Conservation (phyloP, 2,888 invertebrate genomes). For the Eremobia ochroleuca region DNA sequence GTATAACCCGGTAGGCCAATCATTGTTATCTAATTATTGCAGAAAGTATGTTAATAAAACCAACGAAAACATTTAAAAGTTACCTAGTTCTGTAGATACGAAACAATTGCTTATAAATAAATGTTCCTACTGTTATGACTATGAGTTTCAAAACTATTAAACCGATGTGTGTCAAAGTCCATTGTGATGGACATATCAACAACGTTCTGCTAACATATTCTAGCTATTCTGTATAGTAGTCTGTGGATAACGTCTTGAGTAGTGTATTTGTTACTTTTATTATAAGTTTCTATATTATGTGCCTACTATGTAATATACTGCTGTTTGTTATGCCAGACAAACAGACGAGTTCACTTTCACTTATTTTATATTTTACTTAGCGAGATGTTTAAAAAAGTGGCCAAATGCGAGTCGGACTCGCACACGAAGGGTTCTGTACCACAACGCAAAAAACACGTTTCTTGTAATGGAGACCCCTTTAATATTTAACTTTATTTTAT, state of each 20-base stretch:
- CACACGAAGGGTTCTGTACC: too few species aligned
- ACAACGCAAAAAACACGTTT: too few species aligned
- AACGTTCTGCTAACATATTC: too few species aligned
- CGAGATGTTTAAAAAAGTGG: neutral
- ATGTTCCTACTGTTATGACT: neutral
- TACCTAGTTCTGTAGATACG: conserved; percentile 23
- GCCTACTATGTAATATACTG: too few species aligned
- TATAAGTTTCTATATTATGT: too few species aligned
- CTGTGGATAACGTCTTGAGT: too few species aligned
- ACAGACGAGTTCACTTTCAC: neutral
- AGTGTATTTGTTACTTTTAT: too few species aligned
- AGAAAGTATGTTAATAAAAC: conserved; percentile 25
- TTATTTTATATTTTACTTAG: neutral
- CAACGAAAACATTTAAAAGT: conserved; percentile 16
- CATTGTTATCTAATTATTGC: conserved; percentile 14
- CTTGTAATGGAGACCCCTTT: too few species aligned
- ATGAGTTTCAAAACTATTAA: conserved; percentile 11
- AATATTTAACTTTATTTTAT: too few species aligned
- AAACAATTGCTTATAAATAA: conserved; percentile 38
- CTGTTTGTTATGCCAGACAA: too few species aligned
- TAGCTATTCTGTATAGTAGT: too few species aligned
- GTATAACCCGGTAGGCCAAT: conserved; percentile 38
- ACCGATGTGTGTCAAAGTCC: conserved; percentile 9
- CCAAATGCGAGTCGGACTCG: too few species aligned
- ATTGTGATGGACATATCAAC: conserved; percentile 15